Evolutionary conservation across 2,797 vertebrate species (phyloP).

Genomic region (Gymnopithys bicolor): DNA sequence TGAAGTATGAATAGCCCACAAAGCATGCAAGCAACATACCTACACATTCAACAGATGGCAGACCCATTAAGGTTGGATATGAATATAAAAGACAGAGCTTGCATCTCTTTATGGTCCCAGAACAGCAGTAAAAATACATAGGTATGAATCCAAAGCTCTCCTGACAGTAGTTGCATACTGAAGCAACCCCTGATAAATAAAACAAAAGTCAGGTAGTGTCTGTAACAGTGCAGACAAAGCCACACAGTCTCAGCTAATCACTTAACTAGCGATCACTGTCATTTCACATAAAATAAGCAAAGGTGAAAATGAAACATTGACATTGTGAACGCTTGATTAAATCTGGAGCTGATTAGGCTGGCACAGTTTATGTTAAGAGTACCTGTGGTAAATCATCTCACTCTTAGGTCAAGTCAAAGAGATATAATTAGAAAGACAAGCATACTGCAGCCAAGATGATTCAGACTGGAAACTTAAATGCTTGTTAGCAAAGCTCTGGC

Average conservation of each 20-base stretch:
- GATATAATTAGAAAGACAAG: conserved; percentile 59
- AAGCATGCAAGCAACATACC: not conserved
- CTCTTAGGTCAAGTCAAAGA: conserved; percentile 44
- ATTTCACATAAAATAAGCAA: conserved; percentile 22
- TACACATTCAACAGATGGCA: not conserved
- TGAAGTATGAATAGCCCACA: not conserved
- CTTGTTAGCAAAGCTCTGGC: conserved; percentile 40
- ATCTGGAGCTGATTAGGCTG: conserved; percentile 30
- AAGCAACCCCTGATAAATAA: not conserved
- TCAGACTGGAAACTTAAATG: conserved; percentile 46
- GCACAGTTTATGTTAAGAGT: conserved; percentile 21
- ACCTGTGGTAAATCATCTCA: conserved; percentile 47
- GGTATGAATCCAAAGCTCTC: not conserved
- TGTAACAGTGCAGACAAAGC: not conserved
- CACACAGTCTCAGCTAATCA: not conserved
- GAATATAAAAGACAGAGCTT: not conserved
- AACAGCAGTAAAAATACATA: not conserved
- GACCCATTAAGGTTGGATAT: not conserved
- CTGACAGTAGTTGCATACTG: not conserved
- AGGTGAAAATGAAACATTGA: conserved; percentile 38
- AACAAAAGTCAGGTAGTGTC: not conserved
- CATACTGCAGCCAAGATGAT: conserved; percentile 10
- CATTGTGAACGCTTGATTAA: not conserved
- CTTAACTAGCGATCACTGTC: not conserved
- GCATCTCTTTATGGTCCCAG: not conserved